Evolutionary conservation across 37 sponge, comb jelly and placozoan genomes (phyloP).

Genomic region (Dysidea cf. avara): DNA sequence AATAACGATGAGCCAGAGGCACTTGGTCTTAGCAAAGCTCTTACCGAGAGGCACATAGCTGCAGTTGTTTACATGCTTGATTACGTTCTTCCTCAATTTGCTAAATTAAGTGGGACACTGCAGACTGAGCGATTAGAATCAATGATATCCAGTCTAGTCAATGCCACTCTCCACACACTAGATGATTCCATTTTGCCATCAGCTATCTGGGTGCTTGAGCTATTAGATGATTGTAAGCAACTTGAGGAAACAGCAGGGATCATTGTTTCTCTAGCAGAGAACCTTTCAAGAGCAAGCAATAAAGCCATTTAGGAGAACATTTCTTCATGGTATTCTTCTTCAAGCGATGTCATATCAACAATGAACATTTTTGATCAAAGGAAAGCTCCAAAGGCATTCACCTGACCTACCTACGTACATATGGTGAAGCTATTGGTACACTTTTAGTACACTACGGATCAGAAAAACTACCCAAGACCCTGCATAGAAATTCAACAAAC

Average conservation of each 20-base stretch:
- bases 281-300: slow-evolving; percentile 51
- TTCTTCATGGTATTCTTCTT: background rate
- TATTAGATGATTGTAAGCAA: slow-evolving; percentile 27
- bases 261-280: slow-evolving; percentile 20
- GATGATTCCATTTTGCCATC: slow-evolving; percentile 62
- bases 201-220: slow-evolving; percentile 73
- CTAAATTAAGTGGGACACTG: slow-evolving; percentile 67
- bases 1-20: slow-evolving; percentile 23
- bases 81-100: slow-evolving; percentile 48
- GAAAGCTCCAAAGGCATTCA: slow-evolving; percentile 4
- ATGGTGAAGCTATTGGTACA: background rate
- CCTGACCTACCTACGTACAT: slow-evolving; percentile 11
- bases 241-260: slow-evolving; percentile 30
- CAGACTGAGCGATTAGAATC: slow-evolving; percentile 66
- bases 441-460: slow-evolving; percentile 11
- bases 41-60: background rate
- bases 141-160: slow-evolving; percentile 56
- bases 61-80: slow-evolving; percentile 30
- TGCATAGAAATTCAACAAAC: slow-evolving; percentile 4
- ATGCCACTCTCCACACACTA: slow-evolving; percentile 64
- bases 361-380: slow-evolving; percentile 6
- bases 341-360: slow-evolving; percentile 8
- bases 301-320: slow-evolving; percentile 33
- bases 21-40: slow-evolving; percentile 18
- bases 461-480: background rate